Percentiles rank a stretch among this genome's conserved stretches.
Conservation (phyloP, 2,113 vertebrate genomes). For the Psittacara wagleri region DNA sequence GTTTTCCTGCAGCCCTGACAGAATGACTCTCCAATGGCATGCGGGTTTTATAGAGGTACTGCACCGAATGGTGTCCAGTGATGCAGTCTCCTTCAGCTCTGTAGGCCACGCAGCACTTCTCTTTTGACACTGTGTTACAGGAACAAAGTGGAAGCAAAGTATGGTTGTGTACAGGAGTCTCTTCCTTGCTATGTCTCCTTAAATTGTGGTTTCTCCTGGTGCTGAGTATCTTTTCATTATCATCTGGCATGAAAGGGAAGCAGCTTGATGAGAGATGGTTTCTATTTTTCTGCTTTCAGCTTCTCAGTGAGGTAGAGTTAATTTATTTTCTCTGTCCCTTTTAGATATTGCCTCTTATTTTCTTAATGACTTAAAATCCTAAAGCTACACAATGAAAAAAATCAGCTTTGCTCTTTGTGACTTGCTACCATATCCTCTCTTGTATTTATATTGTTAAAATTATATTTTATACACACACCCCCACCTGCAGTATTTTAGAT, state of each 20-base stretch:
- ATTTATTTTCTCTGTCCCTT: not conserved
- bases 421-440: not conserved
- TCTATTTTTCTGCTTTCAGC: not conserved
- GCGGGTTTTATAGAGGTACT: not conserved
- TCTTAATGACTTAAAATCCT: not conserved
- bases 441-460: not conserved
- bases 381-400: not conserved
- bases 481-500: not conserved
- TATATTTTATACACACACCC: not conserved
- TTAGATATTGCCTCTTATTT: not conserved
- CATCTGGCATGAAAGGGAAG: not conserved
- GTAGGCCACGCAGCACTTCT: not conserved
- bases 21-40: accelerated
- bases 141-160: not conserved
- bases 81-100: not conserved
- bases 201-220: not conserved
- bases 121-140: not conserved
- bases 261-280: not conserved
- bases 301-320: not conserved
- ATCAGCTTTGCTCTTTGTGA: not conserved
- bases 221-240: not conserved
- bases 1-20: not conserved
- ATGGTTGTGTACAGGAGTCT: not conserved
- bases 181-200: not conserved
- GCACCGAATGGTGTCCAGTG: not conserved